Percentiles rank a stretch among this genome's conserved stretches.
Evolutionary conservation across 2,113 vertebrate species (phyloP).

Genomic region (Percina caprodes): DNA sequence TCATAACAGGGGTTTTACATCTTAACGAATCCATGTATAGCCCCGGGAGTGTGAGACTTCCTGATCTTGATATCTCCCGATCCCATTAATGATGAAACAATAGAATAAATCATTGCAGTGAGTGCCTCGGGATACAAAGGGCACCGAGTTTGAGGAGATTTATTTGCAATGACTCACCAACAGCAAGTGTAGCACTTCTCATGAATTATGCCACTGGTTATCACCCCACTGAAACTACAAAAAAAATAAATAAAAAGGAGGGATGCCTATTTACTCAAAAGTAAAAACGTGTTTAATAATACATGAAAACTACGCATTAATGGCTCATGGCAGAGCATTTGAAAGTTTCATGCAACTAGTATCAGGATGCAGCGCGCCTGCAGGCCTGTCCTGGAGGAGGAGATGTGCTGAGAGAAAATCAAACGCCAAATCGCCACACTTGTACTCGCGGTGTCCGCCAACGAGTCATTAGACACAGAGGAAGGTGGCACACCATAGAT

Average conservation of each 20-base stretch:
- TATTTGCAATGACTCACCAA: constrained; percentile 52
- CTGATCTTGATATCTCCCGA: constrained; percentile 3
- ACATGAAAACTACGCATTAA: constrained; percentile 49
- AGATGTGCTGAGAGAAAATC: constrained; percentile 39
- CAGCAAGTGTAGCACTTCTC: constrained; percentile 25
- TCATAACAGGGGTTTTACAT: not conserved
- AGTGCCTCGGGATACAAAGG: constrained; percentile 24
- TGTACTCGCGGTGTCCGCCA: constrained; percentile 23
- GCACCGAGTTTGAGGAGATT: constrained; percentile 16
- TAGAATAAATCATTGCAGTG: constrained; percentile 23
- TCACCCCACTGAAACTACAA: constrained; percentile 32
- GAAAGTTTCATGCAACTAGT: constrained; percentile 48
- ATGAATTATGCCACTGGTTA: constrained; percentile 45
- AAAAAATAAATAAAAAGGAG: constrained; percentile 42
- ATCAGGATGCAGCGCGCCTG: constrained; percentile 36
- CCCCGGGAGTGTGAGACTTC: constrained; percentile 19
- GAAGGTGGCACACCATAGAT: constrained; percentile 10
- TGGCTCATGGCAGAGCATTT: constrained; percentile 51
- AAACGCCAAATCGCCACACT: constrained; percentile 40
- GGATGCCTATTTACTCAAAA: constrained; percentile 42
- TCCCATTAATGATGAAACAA: constrained; percentile 42
- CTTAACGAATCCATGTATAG: constrained; percentile 15
- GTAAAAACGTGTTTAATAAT: constrained; percentile 61
- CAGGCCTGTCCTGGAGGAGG: constrained; percentile 50
- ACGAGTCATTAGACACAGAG: constrained; percentile 32